Percentiles rank a stretch among this genome's conserved stretches.
These are phyloP conservation scores for Smittia sp. DNA, from an alignment of 2,888 invertebrate genomes.

Conservation along the genomic window DNA sequence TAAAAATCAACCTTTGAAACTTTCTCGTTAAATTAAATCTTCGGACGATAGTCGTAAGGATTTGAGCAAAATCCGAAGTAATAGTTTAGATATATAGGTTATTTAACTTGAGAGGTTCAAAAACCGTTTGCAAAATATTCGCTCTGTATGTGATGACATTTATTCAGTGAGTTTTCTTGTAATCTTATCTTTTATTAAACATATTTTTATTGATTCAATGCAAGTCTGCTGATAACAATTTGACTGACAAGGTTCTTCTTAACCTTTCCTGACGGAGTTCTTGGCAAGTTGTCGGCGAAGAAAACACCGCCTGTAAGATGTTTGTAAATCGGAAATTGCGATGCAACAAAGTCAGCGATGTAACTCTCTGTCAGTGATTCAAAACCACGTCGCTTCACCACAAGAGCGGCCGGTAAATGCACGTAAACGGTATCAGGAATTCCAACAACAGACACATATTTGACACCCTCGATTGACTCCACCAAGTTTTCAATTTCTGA, in stretches of 20 bases:
- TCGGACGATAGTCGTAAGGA: too few relatives aligned
- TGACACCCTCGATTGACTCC: conserved; percentile 8
- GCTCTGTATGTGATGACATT: too few relatives aligned
- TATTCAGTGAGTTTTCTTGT: too few relatives aligned
- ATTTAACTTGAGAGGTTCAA: too few relatives aligned
- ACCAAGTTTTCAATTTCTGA: conserved; percentile 41
- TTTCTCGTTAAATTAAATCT: too few relatives aligned
- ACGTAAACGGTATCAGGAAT: neutral
- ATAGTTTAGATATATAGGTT: too few relatives aligned
- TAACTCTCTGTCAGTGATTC: neutral
- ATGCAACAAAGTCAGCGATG: neutral
- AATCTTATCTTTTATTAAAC: too few relatives aligned
- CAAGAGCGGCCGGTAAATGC: neutral
- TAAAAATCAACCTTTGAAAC: too few relatives aligned
- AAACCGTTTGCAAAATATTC: too few relatives aligned
- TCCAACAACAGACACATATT: conserved; percentile 22
- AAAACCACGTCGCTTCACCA: neutral
- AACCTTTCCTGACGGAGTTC: conserved; percentile 35
- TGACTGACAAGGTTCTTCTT: neutral
- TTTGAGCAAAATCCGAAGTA: too few relatives aligned
- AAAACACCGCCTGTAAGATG: conserved; percentile 26
- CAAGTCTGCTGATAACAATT: too few relatives aligned
- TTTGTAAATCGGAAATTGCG: neutral
- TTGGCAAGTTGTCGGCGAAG: conserved; percentile 33
- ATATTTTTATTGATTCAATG: too few relatives aligned